Conservation (phyloP, 2,888 invertebrate species). For the Lordiphosa andalusiaca region DNA sequence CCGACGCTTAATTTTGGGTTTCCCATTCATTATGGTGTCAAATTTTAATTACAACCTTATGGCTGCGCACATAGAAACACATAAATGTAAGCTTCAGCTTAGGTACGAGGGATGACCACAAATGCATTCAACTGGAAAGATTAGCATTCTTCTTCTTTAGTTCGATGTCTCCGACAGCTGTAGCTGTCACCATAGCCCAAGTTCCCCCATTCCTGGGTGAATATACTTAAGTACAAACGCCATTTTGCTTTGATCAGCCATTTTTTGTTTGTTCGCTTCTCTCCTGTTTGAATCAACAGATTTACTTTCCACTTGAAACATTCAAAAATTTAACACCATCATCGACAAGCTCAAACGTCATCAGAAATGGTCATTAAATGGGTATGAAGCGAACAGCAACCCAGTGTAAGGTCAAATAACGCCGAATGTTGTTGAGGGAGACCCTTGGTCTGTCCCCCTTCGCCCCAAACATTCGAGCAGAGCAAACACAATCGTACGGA, state of each 20-base stretch:
- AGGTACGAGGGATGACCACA: constrained; percentile 2
- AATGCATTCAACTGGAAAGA: constrained; percentile 20
- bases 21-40: constrained; percentile 54
- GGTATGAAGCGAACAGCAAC: constrained; percentile 6
- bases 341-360: constrained; percentile 11
- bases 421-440: constrained; percentile 7
- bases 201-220: neutral
- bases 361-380: constrained; percentile 22
- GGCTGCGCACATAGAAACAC: constrained; percentile 7
- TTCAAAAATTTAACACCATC: constrained; percentile 12
- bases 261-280: constrained; percentile 15
- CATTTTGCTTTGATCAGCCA: constrained; percentile 40
- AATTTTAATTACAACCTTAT: constrained; percentile 54
- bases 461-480: constrained; percentile 10
- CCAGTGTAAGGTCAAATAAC: constrained; percentile 23
- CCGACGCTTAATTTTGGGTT: constrained; percentile 32
- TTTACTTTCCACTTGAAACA: constrained; percentile 19
- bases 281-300: neutral
- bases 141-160: constrained; percentile 11
- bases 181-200: constrained; percentile 13
- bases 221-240: constrained; percentile 8
- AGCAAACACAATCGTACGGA: constrained; percentile 29
- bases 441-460: neutral
- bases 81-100: constrained; percentile 2
- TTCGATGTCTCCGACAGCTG: constrained; percentile 22